Conservation (phyloP, 2,113 vertebrate genomes). For the Hippolais icterina region DNA sequence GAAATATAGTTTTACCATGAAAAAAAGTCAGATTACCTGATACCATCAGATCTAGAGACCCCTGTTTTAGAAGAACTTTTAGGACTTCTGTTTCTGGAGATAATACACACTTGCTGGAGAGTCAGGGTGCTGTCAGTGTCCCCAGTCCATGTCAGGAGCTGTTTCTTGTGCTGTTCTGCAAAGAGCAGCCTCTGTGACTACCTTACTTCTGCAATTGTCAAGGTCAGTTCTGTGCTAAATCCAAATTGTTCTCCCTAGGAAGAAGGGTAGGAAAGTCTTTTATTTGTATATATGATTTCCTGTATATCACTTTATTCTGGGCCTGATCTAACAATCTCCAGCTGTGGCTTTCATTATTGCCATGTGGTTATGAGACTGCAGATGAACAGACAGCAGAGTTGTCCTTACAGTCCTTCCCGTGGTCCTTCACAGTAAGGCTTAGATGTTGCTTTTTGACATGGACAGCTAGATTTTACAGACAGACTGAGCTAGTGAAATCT, state of each 20-base stretch:
- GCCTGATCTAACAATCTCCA: not conserved
- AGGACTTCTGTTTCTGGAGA: not conserved
- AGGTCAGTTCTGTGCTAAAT: not conserved
- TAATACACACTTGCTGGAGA: not conserved
- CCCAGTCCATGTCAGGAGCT: not conserved
- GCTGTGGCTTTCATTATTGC: not conserved
- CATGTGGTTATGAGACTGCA: not conserved
- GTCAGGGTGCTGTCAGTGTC: not conserved
- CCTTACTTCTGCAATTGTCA: not conserved
- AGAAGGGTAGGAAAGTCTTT: not conserved
- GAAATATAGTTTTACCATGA: not conserved
- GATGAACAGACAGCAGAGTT: not conserved
- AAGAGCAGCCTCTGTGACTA: not conserved
- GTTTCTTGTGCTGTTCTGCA: not conserved
- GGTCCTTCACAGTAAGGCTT: not conserved
- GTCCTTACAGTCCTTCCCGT: not conserved
- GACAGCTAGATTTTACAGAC: not conserved
- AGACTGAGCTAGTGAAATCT: not conserved
- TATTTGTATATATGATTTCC: not conserved
- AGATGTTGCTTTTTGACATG: not conserved
- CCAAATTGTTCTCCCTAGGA: not conserved
- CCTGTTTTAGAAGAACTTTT: not conserved
- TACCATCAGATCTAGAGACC: not conserved
- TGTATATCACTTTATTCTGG: not conserved
- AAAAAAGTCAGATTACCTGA: not conserved